Evolutionary conservation across 2,113 vertebrate genomes (phyloP).

Genomic region (Rhombomys opimus): DNA sequence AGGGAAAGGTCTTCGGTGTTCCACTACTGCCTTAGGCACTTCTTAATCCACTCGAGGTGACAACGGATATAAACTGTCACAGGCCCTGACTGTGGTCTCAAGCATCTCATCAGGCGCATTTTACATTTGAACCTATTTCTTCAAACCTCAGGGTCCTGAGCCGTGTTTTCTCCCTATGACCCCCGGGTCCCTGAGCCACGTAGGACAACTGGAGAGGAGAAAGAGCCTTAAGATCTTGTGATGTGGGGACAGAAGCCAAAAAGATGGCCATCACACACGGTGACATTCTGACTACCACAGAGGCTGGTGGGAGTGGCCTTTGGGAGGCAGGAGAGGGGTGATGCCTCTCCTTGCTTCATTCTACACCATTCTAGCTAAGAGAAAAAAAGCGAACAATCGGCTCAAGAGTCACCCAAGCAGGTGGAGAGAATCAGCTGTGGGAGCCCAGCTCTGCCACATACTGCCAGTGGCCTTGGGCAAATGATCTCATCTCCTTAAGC

Average conservation of each 20-base stretch:
- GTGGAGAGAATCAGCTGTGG: neutral
- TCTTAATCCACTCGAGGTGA: neutral
- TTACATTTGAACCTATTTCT: neutral
- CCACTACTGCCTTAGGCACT: neutral
- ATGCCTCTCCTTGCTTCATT: rapidly evolving
- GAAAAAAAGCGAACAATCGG: rapidly evolving
- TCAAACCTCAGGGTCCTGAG: neutral
- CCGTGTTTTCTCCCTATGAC: too few species aligned
- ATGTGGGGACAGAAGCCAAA: neutral
- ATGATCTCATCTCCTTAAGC: neutral
- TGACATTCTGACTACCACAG: neutral
- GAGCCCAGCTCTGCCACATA: neutral
- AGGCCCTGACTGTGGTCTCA: rapidly evolving
- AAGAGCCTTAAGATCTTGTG: rapidly evolving
- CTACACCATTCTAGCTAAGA: neutral
- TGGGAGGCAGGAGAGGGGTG: rapidly evolving
- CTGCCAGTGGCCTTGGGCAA: neutral
- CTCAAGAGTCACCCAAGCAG: rapidly evolving
- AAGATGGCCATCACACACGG: rapidly evolving
- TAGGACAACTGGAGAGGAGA: neutral
- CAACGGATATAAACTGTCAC: neutral
- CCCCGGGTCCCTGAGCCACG: neutral
- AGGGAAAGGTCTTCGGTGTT: neutral
- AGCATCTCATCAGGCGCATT: neutral
- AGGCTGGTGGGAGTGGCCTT: neutral